A percentile compares a stretch with the other conserved stretches of the same genome.
Conservation (phyloP, 2,888 invertebrate species). For the Tetragnatha montana region DNA sequence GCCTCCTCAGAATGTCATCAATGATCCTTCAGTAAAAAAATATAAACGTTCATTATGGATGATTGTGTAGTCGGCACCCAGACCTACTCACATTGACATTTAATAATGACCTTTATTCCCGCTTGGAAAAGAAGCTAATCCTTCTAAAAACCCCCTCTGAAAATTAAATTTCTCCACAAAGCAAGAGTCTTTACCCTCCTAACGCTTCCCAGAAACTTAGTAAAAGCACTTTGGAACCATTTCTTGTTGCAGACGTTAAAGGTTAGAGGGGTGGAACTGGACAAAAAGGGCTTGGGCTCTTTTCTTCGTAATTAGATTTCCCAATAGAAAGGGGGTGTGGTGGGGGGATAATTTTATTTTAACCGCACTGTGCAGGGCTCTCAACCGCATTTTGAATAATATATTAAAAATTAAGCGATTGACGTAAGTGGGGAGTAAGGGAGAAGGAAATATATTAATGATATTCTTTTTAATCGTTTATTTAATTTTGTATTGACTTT, state of each 20-base stretch:
- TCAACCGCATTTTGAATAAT: background rate
- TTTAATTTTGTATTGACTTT: too few species aligned
- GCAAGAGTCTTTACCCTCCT: background rate
- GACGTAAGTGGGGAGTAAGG: too few species aligned
- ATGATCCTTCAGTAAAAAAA: too few species aligned
- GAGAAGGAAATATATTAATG: too few species aligned
- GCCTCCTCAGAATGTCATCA: too few species aligned
- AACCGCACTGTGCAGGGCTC: background rate
- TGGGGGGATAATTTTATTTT: background rate
- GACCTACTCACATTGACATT: too few species aligned
- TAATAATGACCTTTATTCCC: too few species aligned
- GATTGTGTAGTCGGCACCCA: too few species aligned
- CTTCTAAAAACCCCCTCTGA: too few species aligned
- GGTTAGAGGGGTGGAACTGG: background rate
- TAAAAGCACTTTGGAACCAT: background rate
- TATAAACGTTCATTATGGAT: too few species aligned
- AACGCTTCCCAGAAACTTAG: background rate
- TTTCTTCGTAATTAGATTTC: background rate
- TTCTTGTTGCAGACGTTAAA: background rate
- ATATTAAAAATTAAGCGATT: background rate
- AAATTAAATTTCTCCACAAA: background rate
- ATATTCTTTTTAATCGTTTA: too few species aligned
- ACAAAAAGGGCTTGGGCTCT: background rate
- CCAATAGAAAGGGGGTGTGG: background rate
- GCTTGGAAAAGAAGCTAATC: too few species aligned